Conservation (phyloP, 2,113 vertebrate genomes). For the Probosciger aterrimus region DNA sequence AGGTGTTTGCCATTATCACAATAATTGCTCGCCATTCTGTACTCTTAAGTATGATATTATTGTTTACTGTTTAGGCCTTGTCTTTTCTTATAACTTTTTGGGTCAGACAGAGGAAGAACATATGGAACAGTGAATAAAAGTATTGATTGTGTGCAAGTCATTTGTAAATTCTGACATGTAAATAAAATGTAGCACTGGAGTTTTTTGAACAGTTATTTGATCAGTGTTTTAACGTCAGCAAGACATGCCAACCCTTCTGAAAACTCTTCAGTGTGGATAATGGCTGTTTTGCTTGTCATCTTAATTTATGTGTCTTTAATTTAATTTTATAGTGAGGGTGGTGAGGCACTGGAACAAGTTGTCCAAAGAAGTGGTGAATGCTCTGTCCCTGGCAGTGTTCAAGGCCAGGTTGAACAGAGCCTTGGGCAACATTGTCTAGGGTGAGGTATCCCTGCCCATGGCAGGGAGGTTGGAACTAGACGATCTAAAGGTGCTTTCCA, state of each 20-base stretch:
- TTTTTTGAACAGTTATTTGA: neutral
- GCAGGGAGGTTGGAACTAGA: neutral
- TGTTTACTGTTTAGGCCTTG: neutral
- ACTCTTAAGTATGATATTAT: neutral
- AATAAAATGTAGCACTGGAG: neutral
- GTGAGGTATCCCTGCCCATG: neutral
- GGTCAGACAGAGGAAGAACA: neutral
- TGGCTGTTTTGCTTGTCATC: neutral
- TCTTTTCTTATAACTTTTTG: neutral
- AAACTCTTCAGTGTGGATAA: neutral
- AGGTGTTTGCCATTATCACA: neutral
- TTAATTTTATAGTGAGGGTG: neutral
- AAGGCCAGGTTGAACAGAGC: neutral
- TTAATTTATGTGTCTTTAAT: neutral
- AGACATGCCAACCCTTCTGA: neutral
- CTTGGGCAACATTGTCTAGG: neutral
- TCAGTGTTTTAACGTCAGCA: neutral
- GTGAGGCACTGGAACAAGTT: neutral
- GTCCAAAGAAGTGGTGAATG: neutral
- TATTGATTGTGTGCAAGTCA: neutral
- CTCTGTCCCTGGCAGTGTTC: neutral
- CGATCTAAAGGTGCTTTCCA: neutral
- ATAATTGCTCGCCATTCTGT: neutral
- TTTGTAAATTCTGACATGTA: neutral
- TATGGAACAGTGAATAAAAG: neutral